Evolutionary conservation across 2,113 vertebrate genomes (phyloP), one percentile per base, ranked within the genome.

Genomic region (Diglossa brunneiventris): DNA sequence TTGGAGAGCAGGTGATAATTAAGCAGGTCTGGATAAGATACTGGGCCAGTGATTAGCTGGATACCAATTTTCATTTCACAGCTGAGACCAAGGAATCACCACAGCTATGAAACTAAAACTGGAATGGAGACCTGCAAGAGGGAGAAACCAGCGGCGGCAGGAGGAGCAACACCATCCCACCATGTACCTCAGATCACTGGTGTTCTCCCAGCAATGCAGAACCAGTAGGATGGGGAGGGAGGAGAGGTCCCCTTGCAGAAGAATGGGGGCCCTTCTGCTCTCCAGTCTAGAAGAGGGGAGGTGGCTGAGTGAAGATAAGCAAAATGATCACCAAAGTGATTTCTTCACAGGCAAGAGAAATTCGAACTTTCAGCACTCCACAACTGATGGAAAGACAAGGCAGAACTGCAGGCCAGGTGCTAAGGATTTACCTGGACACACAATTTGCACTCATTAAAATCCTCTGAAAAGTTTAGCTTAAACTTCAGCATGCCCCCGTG

Each of bases 1-100:
- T 30, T 46, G 63, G 79, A 84, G 67, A 88, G 84, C 73, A 85
- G 87, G 90, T 95, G 96, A 96, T 95, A 96, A 96, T 95, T 92
- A 95, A 92, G 70, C 88, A 92, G 85, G 86, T 70, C 90, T 88
- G 68, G 90, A 89, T 95, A 94, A 95, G 75, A 91, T 58, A 92
- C 61, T 3, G 1, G 50, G 70, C 49, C 44, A 41, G 53, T 50
- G 69, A 89, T 83, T 79, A 92, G 83, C 1, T 56, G 68, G 50
- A 83, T 46, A 92, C 75, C 67, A 52, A 94, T 96, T 97, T 92
- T 86, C 90, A 39, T 66, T 86, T 70, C 28, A 79, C 66, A 91
- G 88, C 66, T 79, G 84, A 94, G 95, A 91, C 66, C 64, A 61
- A 39, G 33, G n/a, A 92, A 84, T 72, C 58, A 55, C 64, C 75